Evolutionary conservation across 2,888 invertebrate species (phyloP), one percentile per base, ranked within the genome.

Genomic region (Xestia c-nigrum): DNA sequence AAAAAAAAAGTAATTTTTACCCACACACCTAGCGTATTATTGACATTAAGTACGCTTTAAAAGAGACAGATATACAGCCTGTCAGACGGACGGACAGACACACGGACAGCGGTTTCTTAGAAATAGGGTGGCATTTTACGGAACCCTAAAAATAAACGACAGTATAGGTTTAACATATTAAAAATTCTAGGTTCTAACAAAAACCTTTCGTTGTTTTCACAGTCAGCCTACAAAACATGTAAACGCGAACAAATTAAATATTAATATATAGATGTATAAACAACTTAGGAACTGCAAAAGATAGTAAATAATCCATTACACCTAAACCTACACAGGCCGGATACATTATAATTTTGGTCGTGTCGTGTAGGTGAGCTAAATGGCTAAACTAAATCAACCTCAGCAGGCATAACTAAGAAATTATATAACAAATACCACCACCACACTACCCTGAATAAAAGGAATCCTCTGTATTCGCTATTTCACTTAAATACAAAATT

Each of bases 41-140:
- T 66, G 24, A 76, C 7, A 40, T 21, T 64, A 61, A 66, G 40
- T 55, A 40, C n/a, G 61, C 21, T 76, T 79, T 50, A 38, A 67
- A 76, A n/a, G n/a, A n/a, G n/a, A n/a, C n/a, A n/a, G n/a, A n/a
- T n/a, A n/a, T n/a, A n/a, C n/a, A n/a, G n/a, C n/a, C n/a, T n/a
- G n/a, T n/a, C n/a, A n/a, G n/a, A n/a, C n/a, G n/a, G n/a, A n/a
- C n/a, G n/a, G n/a, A n/a, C 31, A 31, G 31, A 31, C 31, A 31
- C 31, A 31, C 31, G 31, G 31, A 31, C 31, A 31, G 31, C 3
- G 31, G 31, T 31, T 31, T 31, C 31, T 31, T 31, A 31, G 31
- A 2, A 31, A 31, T 31, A 31, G 31, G 31, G 31, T 31, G 31
- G 1, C 31, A 31, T 31, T 31, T 31, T 3, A 31, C 31, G 31